Evolutionary conservation across 2,797 vertebrate species (phyloP).

Genomic region (Threskiornis aethiopicus): DNA sequence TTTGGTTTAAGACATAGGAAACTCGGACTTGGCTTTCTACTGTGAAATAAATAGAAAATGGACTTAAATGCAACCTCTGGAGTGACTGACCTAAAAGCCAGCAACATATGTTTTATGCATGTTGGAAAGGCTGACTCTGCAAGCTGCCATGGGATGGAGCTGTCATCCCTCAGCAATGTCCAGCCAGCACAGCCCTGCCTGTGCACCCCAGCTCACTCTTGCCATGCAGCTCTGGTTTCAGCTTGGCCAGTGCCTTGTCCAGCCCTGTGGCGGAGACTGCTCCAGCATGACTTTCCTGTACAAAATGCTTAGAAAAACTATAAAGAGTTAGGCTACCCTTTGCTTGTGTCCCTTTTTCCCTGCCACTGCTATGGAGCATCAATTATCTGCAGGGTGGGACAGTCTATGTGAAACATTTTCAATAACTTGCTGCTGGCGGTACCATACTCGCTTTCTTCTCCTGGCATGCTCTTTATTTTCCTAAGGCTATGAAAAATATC

Average conservation of each 20-base stretch:
- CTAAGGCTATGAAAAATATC: background rate
- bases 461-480: background rate
- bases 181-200: background rate
- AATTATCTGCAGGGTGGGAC: background rate
- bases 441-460: background rate
- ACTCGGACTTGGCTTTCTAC: fast-evolving
- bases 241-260: background rate
- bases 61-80: background rate
- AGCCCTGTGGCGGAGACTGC: background rate
- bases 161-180: fast-evolving
- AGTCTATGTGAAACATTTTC: too few species aligned
- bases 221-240: background rate
- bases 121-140: background rate
- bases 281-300: background rate
- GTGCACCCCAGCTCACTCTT: background rate
- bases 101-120: background rate
- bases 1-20: background rate
- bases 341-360: background rate
- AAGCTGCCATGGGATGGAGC: background rate
- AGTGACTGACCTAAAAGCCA: background rate
- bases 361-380: fast-evolving
- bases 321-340: background rate
- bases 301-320: background rate
- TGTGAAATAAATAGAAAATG: background rate
- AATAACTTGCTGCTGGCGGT: background rate